These are phyloP conservation scores for Euspilapteryx auroguttella DNA, from an alignment of 2,888 invertebrate genomes.

Conservation along the genomic window DNA sequence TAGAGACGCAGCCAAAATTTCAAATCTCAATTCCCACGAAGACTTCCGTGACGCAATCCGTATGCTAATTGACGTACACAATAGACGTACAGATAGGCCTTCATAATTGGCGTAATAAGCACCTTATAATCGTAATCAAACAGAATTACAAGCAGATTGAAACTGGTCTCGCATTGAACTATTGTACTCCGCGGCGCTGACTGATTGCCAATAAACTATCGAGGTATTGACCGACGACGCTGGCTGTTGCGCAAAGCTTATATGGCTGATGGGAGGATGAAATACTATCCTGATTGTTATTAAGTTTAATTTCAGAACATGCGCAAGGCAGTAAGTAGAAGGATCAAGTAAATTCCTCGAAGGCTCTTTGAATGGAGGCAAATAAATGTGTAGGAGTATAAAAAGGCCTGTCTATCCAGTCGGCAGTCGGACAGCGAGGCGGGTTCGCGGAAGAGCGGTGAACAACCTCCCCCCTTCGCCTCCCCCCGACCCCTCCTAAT, in stretches of 20 bases:
- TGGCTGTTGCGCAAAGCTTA: no score
- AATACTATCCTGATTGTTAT: no score
- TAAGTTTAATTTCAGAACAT: no score
- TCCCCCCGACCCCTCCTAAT: constrained; percentile 24
- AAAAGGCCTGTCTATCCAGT: constrained; percentile 7
- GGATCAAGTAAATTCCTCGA: no score
- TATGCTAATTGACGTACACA: constrained; percentile 30
- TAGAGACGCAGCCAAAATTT: no score
- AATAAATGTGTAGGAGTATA: constrained; percentile 9
- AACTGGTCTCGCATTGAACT: constrained; percentile 14
- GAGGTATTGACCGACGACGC: no score
- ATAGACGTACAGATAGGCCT: constrained; percentile 24
- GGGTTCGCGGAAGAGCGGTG: constrained; percentile 27
- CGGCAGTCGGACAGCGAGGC: constrained; percentile 16
- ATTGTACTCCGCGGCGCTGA: constrained; percentile 8
- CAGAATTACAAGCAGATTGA: constrained; percentile 38
- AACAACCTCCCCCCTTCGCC: constrained; percentile 22
- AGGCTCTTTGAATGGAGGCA: no score
- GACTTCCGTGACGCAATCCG: constrained; percentile 16
- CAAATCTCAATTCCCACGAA: constrained; percentile 20
- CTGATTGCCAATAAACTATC: constrained; percentile 32
- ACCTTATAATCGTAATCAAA: constrained; percentile 42
- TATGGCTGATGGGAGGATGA: no score
- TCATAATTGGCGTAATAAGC: constrained; percentile 48
- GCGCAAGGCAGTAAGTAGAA: no score